A percentile compares a stretch with the other conserved stretches of the same genome.
These are phyloP conservation scores for Tetragnatha montana DNA, from an alignment of 2,888 invertebrate genomes.

Conservation along the genomic window DNA sequence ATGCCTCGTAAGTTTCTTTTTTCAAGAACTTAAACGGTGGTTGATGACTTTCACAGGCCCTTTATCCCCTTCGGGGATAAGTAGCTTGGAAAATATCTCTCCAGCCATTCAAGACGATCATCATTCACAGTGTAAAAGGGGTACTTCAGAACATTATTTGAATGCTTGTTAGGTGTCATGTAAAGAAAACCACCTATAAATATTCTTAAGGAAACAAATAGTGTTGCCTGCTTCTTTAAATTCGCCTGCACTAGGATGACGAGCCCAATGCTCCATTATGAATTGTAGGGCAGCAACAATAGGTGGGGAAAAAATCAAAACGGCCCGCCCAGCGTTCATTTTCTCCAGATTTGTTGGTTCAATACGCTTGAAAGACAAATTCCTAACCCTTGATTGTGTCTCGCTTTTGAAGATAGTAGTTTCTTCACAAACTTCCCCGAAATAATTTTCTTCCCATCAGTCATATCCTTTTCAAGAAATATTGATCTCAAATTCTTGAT, in stretches of 20 bases:
- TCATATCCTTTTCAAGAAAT: constrained; percentile 5
- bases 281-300: not conserved
- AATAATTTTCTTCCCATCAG: not conserved
- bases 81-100: not conserved
- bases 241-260: too few relatives aligned
- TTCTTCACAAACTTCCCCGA: constrained; percentile 5
- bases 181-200: too few relatives aligned
- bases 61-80: not conserved
- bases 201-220: too few relatives aligned
- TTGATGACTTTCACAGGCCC: not conserved
- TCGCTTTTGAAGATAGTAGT: not conserved
- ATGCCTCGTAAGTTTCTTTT: not conserved
- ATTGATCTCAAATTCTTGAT: not conserved
- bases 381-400: not conserved
- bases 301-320: not conserved
- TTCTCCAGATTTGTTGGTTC: constrained; percentile 22
- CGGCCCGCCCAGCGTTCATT: constrained; percentile 15
- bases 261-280: not conserved
- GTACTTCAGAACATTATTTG: too few relatives aligned
- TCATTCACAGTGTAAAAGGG: too few relatives aligned
- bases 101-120: too few relatives aligned
- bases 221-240: too few relatives aligned
- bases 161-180: too few relatives aligned
- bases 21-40: not conserved
- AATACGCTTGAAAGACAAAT: not conserved